phyloP scores from a whole-genome alignment of 2,888 invertebrate species.

The Sesia bembeciformis region DNA sequence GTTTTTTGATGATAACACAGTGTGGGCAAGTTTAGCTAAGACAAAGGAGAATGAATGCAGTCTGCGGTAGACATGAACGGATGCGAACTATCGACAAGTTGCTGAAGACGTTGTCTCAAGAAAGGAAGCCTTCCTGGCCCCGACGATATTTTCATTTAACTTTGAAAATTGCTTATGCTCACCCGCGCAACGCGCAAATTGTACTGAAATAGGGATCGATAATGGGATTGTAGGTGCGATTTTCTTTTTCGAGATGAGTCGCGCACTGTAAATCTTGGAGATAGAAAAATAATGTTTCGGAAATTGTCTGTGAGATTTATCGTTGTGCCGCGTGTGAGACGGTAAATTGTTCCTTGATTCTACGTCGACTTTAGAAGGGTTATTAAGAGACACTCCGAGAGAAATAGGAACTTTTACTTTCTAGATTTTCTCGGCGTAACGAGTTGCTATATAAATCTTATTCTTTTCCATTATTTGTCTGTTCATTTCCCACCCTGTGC shows the following conservation, averaged over 20 bases:
- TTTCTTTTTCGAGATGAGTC: conserved; percentile 57
- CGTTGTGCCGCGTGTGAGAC: conserved; percentile 30
- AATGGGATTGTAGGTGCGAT: conserved; percentile 68
- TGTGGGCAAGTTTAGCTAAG: conserved; percentile 8
- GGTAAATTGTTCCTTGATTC: conserved; percentile 56
- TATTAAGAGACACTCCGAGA: conserved; percentile 13
- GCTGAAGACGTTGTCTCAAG: conserved; percentile 14
- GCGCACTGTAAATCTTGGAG: conserved; percentile 58
- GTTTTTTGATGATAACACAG: too few species aligned
- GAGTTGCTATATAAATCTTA: not conserved
- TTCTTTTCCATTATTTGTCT: not conserved
- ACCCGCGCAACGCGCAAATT: conserved; percentile 61
- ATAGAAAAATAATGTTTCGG: conserved; percentile 62
- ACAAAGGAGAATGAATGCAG: conserved; percentile 20
- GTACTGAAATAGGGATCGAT: conserved; percentile 68
- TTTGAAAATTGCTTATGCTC: conserved; percentile 64
- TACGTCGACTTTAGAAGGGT: conserved; percentile 22
- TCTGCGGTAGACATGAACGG: conserved; percentile 22
- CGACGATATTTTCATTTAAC: conserved; percentile 70
- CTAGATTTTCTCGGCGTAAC: not conserved
- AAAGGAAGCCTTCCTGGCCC: conserved; percentile 4
- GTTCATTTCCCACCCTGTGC: not conserved
- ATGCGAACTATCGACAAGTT: conserved; percentile 32
- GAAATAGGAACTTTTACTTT: not conserved
- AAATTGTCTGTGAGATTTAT: conserved; percentile 65